Evolutionary conservation across 2,797 vertebrate genomes (phyloP).

Genomic region (Pantherophis alleghaniensis): DNA sequence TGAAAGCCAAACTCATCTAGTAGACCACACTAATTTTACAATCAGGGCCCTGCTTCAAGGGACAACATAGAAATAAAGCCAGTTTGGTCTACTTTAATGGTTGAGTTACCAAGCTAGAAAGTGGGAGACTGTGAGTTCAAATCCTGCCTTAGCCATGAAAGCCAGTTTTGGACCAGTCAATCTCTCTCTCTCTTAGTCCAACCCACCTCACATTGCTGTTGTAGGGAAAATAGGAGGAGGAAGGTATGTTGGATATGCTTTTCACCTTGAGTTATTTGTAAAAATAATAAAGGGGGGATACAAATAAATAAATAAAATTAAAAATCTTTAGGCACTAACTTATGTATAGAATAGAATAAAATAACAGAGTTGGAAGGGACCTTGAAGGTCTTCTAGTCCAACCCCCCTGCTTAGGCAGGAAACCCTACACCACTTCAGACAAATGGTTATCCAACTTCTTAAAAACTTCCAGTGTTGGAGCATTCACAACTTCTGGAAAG

Average conservation of each 20-base stretch:
- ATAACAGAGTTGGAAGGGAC: too few species aligned
- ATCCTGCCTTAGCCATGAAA: background rate
- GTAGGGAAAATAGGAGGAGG: background rate
- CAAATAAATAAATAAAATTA: background rate
- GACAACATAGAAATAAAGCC: background rate
- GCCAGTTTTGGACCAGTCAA: background rate
- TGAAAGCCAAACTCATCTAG: background rate
- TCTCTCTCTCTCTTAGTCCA: background rate
- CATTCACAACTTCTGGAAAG: too few species aligned
- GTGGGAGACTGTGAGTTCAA: background rate
- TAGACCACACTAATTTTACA: background rate
- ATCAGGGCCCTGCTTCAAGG: background rate
- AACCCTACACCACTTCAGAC: too few species aligned
- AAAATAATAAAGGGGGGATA: background rate
- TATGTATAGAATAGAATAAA: too few species aligned
- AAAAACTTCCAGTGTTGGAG: too few species aligned
- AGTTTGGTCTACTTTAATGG: background rate
- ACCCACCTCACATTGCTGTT: too few species aligned
- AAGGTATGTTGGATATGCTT: background rate
- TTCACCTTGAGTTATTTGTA: background rate
- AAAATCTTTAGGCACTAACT: background rate
- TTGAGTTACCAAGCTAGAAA: background rate
- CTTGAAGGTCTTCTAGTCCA: too few species aligned
- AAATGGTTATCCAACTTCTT: too few species aligned
- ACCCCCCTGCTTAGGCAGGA: too few species aligned